phyloP scores from a whole-genome alignment of 2,797 vertebrate species.

The Rhinoraja longicauda region DNA sequence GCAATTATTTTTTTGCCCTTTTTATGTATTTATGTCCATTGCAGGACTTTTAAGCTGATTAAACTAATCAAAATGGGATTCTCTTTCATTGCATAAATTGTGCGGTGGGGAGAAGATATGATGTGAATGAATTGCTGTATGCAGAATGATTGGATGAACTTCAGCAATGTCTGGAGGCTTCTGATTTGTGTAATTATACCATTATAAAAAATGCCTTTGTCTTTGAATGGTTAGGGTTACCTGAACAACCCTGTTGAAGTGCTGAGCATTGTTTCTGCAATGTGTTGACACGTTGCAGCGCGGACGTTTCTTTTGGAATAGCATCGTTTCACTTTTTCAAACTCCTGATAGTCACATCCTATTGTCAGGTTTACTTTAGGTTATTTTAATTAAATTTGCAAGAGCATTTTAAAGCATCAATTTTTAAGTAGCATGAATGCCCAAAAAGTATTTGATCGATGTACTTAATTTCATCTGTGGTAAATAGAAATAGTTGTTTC shows the following conservation, averaged over 20 bases:
- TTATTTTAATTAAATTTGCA: background rate
- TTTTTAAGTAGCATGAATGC: background rate
- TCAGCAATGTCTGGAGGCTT: background rate
- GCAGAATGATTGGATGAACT: constrained; percentile 25
- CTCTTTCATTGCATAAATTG: constrained; percentile 1
- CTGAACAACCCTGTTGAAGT: background rate
- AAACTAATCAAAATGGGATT: background rate
- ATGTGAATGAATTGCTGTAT: background rate
- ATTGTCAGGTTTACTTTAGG: background rate
- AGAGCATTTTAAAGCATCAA: background rate
- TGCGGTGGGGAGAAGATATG: background rate
- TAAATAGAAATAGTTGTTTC: background rate
- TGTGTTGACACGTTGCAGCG: background rate
- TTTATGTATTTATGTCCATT: constrained; percentile 16
- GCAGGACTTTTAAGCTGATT: constrained; percentile 16
- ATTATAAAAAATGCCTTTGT: background rate
- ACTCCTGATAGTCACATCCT: background rate
- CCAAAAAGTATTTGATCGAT: background rate
- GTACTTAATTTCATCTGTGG: background rate
- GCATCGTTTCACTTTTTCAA: background rate
- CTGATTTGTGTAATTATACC: background rate
- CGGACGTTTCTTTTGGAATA: background rate
- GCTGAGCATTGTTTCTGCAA: background rate
- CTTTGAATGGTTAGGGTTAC: constrained; percentile 15
- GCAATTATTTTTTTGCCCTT: background rate